Base-by-base conservation (phyloP, 2,888 invertebrate genomes). In the Xiphydria camelus region DNA sequence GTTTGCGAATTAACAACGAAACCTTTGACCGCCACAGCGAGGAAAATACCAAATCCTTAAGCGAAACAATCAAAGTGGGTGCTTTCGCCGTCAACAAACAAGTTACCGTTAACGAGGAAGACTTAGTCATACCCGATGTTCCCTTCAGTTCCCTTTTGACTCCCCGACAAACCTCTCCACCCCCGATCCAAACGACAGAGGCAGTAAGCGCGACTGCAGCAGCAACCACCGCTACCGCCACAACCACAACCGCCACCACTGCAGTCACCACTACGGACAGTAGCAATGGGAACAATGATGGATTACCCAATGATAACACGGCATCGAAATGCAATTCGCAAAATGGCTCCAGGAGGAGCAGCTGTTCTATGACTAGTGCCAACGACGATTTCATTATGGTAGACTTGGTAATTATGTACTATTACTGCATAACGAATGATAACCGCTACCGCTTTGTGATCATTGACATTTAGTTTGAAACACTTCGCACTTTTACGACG, bases 21-120 rank as follows among this genome's bases (percentile, higher is more conserved):
- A 17, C 17, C 1, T 33, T 33, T 4, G 2, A 33, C 17, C 15
- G 15, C 9, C 19, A 33, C 65, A 82, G 81, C 45, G 87, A 87
- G 22, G 86, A 86, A 58, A 86, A 83, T 55, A 81, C 81, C 38
- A 79, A 86, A 31, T 87, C 88, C 41, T 76, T 89, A 35, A 84
- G 84, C 45, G 87, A 87, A 59, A 87, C 88, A 0, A 78, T 89
- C 66, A 86, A 87, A 55, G 84, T 87, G 0, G 90, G 89, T 29
- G 89, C 90, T 1, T 91, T 91, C 73, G 89, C 87, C 4, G 86
- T 86, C 59, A 77, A 80, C 20, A 80, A 81, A n/a, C 84, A 84
- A 66, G 78, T 85, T 36, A 79, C 64, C 49, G 65, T 71, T 80
- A 66, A 77, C 9, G 80, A 80, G 54, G 79, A 82, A 23, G 82